A percentile compares a stretch with the other conserved stretches of the same genome.
phyloP scores from a whole-genome alignment of 2,113 vertebrate genomes.

The Hyperoodon ampullatus region DNA sequence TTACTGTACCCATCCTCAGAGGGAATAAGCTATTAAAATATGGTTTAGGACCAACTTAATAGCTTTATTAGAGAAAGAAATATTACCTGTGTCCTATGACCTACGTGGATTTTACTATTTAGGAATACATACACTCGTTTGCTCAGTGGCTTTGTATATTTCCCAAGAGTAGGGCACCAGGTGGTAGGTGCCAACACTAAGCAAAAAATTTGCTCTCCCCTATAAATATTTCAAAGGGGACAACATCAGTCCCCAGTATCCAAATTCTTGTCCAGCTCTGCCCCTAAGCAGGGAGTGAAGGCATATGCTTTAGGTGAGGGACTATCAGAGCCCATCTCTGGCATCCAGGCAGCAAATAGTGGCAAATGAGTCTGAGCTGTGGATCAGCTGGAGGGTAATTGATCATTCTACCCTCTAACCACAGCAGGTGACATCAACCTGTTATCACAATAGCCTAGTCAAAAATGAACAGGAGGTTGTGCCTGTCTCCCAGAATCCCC shows the following conservation, averaged over 20 bases:
- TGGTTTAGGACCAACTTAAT: background rate
- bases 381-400: background rate
- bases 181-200: background rate
- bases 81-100: background rate
- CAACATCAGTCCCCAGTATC: background rate
- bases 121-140: background rate
- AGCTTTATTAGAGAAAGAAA: background rate
- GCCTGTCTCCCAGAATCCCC: background rate
- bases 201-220: background rate
- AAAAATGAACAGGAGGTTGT: background rate
- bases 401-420: background rate
- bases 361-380: background rate
- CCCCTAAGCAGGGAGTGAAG: background rate
- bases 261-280: background rate
- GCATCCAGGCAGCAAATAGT: background rate
- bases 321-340: background rate
- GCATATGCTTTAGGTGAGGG: background rate
- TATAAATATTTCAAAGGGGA: constrained; percentile 40
- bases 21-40: background rate
- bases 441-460: background rate
- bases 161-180: background rate
- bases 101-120: background rate
- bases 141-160: background rate
- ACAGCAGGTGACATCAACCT: background rate
- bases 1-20: background rate